Base-by-base conservation (phyloP, 2,888 invertebrate genomes). In the Colletes collaris region DNA sequence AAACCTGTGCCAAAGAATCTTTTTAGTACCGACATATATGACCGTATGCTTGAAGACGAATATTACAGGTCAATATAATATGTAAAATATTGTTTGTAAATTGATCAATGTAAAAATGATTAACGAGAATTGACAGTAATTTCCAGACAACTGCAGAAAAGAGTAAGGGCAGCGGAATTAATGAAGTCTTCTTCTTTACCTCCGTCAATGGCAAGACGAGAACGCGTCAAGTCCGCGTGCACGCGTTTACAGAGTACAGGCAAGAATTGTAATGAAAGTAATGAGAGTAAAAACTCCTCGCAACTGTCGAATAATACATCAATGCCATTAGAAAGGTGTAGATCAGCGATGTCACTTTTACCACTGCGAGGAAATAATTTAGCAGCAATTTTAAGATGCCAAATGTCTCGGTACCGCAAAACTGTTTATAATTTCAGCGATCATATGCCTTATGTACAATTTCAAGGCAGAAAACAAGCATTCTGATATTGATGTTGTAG, bases 41-140 rank as follows among this genome's bases (percentile, higher is more conserved):
- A 95, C 81, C 96, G 95, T 90, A 95, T 95, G 94, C 94, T 95
- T 82, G 96, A 96, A 89, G 95, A 96, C 86, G 96, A 96, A 83
- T 96, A 95, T 92, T 96, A 95, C 91, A 94, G 96, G 96, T 96
- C 88, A 83, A 74, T 58, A 63, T 19, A 63, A 13, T 19, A 52
- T 3, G 10, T 68, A 19, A 40, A 37, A 19, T 59, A 8, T 59
- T 27, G n/a, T 0, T 56, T 74, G 40, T 11, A 64, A 11, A 44
- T 6, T 46, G 27, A 13, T 27, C 0, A 6, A 8, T 4, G 5
- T 6, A 19, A 11, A n/a, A 37, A 16, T 19, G 13, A 40, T 27
- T 56, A 27, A 50, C 59, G 46, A 69, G 11, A 49, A 10, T 40
- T 1, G 0, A 27, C 46, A 52, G 27, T 2, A 52, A 59, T 67